Conservation (phyloP, 2,113 vertebrate species). For the Andinoacara biseriatus region DNA sequence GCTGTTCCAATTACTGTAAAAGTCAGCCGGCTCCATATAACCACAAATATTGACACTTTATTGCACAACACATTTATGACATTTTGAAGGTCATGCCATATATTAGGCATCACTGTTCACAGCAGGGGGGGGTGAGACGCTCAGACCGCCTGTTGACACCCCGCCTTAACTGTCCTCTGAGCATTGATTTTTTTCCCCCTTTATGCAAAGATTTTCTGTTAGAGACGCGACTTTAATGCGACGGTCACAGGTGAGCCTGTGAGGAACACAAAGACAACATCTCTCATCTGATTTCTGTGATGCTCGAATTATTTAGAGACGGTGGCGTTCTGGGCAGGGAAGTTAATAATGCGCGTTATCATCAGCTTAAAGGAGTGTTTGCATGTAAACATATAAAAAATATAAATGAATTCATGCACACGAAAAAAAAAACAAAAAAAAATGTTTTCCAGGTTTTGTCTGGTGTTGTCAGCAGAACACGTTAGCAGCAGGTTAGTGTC, state of each 20-base stretch:
- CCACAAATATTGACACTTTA: conserved; percentile 99
- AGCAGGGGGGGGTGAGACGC: conserved; percentile 89
- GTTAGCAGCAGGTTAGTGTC: not conserved
- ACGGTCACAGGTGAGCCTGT: conserved; percentile 74
- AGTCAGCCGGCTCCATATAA: conserved; percentile 98
- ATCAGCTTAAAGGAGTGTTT: not conserved
- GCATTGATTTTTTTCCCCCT: conserved; percentile 79
- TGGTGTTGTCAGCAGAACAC: too few species aligned
- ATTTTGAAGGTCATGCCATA: conserved; percentile 99
- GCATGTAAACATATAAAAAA: not conserved
- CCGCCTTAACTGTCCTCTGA: conserved; percentile 79
- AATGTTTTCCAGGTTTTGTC: too few species aligned
- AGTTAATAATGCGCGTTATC: not conserved
- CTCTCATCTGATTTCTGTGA: too few species aligned
- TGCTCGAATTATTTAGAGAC: too few species aligned
- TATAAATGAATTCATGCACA: not conserved
- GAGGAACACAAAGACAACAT: conserved; percentile 18
- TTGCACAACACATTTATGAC: conserved; percentile 99
- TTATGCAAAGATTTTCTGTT: conserved; percentile 81
- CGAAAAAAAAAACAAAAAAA: not conserved
- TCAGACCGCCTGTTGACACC: conserved; percentile 81
- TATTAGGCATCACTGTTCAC: conserved; percentile 96
- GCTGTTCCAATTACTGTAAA: conserved; percentile 99
- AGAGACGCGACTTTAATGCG: conserved; percentile 70
- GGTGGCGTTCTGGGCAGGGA: not conserved